Conservation (phyloP, 2,113 vertebrate species). For the Onychostruthus taczanowskii region DNA sequence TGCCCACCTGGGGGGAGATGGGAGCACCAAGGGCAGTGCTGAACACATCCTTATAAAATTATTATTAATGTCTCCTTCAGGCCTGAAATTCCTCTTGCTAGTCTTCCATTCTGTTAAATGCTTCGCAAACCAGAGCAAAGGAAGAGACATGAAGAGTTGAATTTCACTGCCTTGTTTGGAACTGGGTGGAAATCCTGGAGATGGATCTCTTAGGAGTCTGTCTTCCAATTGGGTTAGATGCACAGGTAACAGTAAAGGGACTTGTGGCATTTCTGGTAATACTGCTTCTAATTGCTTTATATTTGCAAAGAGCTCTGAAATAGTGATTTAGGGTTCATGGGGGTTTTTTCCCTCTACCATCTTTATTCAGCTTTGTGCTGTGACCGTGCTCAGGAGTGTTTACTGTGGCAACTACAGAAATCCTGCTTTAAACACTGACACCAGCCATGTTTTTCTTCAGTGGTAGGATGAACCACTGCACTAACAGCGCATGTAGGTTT, state of each 20-base stretch:
- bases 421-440: neutral
- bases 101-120: slow-evolving; percentile 62
- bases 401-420: neutral
- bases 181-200: slow-evolving; percentile 66
- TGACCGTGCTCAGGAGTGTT: neutral
- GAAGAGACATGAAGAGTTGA: slow-evolving; percentile 67
- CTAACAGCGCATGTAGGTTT: neutral
- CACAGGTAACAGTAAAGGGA: slow-evolving; percentile 60
- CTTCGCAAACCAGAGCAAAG: slow-evolving; percentile 61
- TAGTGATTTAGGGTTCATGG: neutral
- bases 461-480: neutral
- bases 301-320: slow-evolving; percentile 19
- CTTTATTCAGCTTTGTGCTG: neutral
- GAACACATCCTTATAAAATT: slow-evolving; percentile 16
- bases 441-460: neutral
- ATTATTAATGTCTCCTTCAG: slow-evolving; percentile 66
- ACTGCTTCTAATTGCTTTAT: neutral
- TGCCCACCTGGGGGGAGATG: slow-evolving; percentile 25
- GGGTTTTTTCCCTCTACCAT: neutral
- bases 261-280: slow-evolving; percentile 24
- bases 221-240: slow-evolving; percentile 61
- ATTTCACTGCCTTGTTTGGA: slow-evolving; percentile 69
- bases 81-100: slow-evolving; percentile 68
- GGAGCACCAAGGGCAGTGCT: neutral
- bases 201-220: slow-evolving; percentile 68